Evolutionary conservation across 2,888 invertebrate genomes (phyloP).

Genomic region (Eustalomyia histrio): DNA sequence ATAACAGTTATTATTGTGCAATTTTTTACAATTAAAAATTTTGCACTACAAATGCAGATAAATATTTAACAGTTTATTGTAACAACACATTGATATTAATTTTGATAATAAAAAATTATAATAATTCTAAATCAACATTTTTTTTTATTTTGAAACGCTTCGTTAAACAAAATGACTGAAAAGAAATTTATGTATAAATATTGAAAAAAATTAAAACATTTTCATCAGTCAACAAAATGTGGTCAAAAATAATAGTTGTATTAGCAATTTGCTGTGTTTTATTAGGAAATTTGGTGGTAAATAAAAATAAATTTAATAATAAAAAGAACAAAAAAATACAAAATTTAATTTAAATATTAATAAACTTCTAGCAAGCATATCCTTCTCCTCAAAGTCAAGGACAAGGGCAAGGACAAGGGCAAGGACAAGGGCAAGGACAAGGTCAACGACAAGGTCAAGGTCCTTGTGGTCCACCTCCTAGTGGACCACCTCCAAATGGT

Average conservation of each 20-base stretch:
- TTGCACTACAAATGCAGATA: neutral
- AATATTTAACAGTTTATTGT: conserved; percentile 2
- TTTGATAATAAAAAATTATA: conserved; percentile 12
- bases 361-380: conserved; percentile 42
- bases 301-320: neutral
- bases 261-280: conserved; percentile 40
- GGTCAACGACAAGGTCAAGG: conserved; percentile 13
- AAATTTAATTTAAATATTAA: neutral
- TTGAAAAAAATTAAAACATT: neutral
- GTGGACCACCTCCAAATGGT: conserved; percentile 56
- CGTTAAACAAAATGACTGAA: conserved; percentile 44
- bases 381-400: conserved; percentile 43
- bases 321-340: neutral
- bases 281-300: conserved; percentile 54
- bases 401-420: conserved; percentile 8
- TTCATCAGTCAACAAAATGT: conserved; percentile 41
- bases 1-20: neutral
- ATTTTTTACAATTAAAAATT: conserved; percentile 7
- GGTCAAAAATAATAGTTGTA: conserved; percentile 47
- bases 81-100: conserved; percentile 17
- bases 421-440: conserved; percentile 22
- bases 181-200: conserved; percentile 48
- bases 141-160: conserved; percentile 40
- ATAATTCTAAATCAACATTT: conserved; percentile 17
- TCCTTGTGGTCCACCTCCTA: conserved; percentile 61